phyloP scores from a whole-genome alignment of 2,888 invertebrate species.

The Pyrochroa serraticornis region DNA sequence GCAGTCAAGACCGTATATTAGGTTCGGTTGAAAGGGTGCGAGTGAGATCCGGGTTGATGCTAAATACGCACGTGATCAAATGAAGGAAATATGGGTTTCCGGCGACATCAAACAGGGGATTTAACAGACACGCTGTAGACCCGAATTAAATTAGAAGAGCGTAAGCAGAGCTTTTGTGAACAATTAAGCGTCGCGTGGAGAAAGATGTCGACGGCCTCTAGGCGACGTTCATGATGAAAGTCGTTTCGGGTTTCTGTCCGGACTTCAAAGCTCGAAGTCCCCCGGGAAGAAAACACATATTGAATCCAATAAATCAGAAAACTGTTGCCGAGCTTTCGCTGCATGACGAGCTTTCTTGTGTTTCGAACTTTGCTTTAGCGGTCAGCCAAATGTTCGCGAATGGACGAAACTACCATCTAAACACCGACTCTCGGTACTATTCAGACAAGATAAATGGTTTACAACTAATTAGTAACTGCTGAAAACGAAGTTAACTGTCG shows the following conservation, averaged over 20 bases:
- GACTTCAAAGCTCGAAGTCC: conserved; percentile 8
- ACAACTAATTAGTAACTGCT: too few relatives aligned
- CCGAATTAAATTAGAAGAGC: conserved; percentile 5
- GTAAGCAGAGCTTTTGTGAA: conserved; percentile 2
- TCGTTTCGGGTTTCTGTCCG: conserved; percentile 4
- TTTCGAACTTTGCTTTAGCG: too few relatives aligned
- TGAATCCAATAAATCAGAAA: conserved; percentile 22
- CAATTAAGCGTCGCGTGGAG: not conserved
- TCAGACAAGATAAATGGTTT: too few relatives aligned
- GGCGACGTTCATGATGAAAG: not conserved
- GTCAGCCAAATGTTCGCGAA: too few relatives aligned
- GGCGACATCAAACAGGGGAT: not conserved
- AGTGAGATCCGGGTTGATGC: not conserved
- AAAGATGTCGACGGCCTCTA: not conserved
- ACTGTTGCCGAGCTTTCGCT: conserved; percentile 11
- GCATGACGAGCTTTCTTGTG: not conserved
- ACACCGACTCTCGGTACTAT: too few relatives aligned
- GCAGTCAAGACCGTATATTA: not conserved
- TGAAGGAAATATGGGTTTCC: not conserved
- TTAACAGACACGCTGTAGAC: not conserved
- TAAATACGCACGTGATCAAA: not conserved
- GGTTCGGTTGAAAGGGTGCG: too few relatives aligned
- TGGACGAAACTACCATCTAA: too few relatives aligned
- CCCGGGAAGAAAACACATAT: not conserved
- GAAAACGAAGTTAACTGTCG: too few relatives aligned